Evolutionary conservation across 2,888 invertebrate genomes (phyloP), one percentile per base, ranked within the genome.

Genomic region (Anarsia innoxiella): DNA sequence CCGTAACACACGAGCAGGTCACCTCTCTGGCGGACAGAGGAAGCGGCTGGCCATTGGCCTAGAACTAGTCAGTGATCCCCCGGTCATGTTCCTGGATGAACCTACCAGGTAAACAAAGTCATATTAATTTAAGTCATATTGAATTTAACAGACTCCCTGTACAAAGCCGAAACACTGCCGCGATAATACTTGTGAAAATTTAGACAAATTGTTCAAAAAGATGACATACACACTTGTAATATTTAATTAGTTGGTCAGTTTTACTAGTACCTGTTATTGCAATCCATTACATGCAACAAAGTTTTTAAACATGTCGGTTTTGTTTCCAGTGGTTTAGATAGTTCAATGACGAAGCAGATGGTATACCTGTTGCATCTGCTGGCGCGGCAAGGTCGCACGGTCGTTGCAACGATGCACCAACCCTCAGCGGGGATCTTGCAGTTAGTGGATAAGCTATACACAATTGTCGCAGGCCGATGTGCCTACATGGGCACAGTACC

Each of bases 21-120:
- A 88, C 30, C 82, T 97, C 29, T 96, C 96, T 9, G 96, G 97
- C 5, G 97, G 97, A 0, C 94, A 97, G 77, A 90, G 90, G 57
- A 97, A 97, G 70, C 87, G 97, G 55, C 87, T 97, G 33, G 92
- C 96, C 1, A 94, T 97, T 46, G 96, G 96, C 5, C 80, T 96
- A 45, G 97, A 97, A 82, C 86, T 97, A 53, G 90, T 97, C 49
- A 94, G 91, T 68, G 95, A 97, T 73, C 97, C 97, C 1, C 93
- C 95, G 1, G 89, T 97, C 32, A 92, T 97, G 90, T 95, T 97
- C 68, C 89, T 97, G 49, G 97, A 97, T 68, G 97, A 97, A 79
- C 97, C 97, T 13, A 97, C 96, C 19, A 95, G 94, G 95, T 95
- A 5, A 19, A 8, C 19, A n/a, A n/a, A n/a, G n/a, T n/a, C n/a